These are phyloP conservation scores for Molossus molossus DNA, from an alignment of 2,797 vertebrate species.

Conservation along the genomic window DNA sequence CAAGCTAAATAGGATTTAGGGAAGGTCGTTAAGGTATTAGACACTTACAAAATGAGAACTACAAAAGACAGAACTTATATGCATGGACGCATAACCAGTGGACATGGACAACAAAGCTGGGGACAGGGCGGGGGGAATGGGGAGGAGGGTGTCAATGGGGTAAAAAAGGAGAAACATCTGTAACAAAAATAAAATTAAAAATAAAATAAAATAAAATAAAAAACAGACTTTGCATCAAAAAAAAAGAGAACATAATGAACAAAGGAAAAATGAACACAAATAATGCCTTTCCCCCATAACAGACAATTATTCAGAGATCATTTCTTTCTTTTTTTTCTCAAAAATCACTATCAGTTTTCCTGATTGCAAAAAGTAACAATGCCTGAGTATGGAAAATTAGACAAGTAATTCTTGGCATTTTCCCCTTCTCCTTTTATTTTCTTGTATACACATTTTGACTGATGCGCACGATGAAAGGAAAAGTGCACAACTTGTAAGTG, in stretches of 20 bases:
- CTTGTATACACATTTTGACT: not conserved
- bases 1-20: not conserved
- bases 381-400: not conserved
- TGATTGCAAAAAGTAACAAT: conserved; percentile 15
- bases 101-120: no score
- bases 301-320: not conserved
- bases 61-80: not conserved
- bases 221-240: not conserved
- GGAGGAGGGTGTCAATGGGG: no score
- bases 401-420: not conserved
- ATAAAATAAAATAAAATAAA: no score
- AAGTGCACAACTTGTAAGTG: not conserved
- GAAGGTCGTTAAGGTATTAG: not conserved
- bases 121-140: no score
- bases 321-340: not conserved
- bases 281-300: not conserved
- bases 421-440: not conserved
- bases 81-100: no score
- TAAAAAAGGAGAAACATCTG: no score
- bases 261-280: conserved; percentile 25
- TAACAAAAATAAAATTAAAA: no score
- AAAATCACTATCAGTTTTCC: not conserved
- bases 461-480: not conserved
- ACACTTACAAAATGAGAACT: not conserved
- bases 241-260: not conserved